These are phyloP conservation scores for Pangasianodon hypophthalmus DNA, from an alignment of 2,113 vertebrate species.

Conservation along the genomic window DNA sequence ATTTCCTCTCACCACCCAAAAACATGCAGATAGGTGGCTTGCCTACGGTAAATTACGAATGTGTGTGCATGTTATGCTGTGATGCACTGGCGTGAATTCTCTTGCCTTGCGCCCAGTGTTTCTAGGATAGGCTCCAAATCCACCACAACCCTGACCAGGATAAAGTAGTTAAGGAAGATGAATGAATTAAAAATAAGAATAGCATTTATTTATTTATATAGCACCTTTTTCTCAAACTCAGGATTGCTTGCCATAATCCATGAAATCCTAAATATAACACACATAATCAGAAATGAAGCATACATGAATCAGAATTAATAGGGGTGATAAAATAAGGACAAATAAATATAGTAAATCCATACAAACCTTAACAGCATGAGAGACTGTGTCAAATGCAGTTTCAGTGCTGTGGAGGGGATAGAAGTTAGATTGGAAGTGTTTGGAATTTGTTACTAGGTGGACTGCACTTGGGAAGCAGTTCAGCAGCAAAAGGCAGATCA, in stretches of 20 bases:
- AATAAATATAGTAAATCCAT: not conserved
- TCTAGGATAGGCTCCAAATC: not conserved
- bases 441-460: not conserved
- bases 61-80: not conserved
- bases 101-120: not conserved
- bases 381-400: not conserved
- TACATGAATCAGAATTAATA: not conserved
- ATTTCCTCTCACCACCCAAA: not conserved
- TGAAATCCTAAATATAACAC: not conserved
- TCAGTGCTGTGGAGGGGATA: not conserved
- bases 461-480: not conserved
- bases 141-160: not conserved
- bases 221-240: not conserved
- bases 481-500: not conserved
- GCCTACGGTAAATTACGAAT: not conserved
- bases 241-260: not conserved
- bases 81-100: not conserved
- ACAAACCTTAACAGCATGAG: not conserved
- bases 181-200: not conserved
- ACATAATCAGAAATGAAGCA: not conserved
- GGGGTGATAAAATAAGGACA: not conserved
- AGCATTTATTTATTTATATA: not conserved
- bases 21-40: not conserved
- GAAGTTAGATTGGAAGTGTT: not conserved
- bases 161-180: not conserved